Percentiles rank a stretch among this genome's conserved stretches.
Evolutionary conservation across 2,797 vertebrate genomes (phyloP).

Genomic region (Ceyx erithaca): DNA sequence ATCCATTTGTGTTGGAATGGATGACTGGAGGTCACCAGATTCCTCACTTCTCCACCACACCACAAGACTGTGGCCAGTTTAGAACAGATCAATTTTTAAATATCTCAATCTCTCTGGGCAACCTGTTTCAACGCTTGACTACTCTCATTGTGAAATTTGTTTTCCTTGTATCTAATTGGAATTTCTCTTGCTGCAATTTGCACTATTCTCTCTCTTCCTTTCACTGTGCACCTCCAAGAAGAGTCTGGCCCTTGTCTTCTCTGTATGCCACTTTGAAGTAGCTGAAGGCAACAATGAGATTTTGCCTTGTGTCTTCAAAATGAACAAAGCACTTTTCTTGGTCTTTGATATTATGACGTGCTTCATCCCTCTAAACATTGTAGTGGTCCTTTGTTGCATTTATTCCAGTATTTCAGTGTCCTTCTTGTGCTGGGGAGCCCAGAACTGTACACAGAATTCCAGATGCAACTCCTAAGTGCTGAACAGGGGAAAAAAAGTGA

Average conservation of each 20-base stretch:
- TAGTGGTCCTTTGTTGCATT: background rate
- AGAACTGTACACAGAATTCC: background rate
- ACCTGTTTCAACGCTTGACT: background rate
- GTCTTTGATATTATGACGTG: background rate
- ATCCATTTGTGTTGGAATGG: background rate
- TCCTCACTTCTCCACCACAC: background rate
- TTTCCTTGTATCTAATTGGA: slow-evolving; percentile 13
- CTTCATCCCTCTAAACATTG: background rate
- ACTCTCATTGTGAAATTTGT: slow-evolving; percentile 18
- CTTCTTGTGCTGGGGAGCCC: background rate
- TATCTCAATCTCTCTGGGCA: background rate
- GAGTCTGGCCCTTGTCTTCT: background rate
- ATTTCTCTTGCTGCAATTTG: slow-evolving; percentile 16
- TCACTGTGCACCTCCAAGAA: background rate
- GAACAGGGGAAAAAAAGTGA: background rate
- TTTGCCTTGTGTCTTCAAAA: background rate
- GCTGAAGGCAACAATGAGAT: background rate
- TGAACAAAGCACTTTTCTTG: background rate
- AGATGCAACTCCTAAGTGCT: background rate
- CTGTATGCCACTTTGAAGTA: fast-evolving
- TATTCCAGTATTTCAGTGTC: background rate
- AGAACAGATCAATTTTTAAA: background rate
- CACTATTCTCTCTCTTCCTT: background rate
- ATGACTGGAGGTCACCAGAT: background rate
- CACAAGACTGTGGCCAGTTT: background rate